Percentiles rank a stretch among this genome's conserved stretches.
Conservation (phyloP, 2,888 invertebrate species). For the Cyrtodaria siliqua region DNA sequence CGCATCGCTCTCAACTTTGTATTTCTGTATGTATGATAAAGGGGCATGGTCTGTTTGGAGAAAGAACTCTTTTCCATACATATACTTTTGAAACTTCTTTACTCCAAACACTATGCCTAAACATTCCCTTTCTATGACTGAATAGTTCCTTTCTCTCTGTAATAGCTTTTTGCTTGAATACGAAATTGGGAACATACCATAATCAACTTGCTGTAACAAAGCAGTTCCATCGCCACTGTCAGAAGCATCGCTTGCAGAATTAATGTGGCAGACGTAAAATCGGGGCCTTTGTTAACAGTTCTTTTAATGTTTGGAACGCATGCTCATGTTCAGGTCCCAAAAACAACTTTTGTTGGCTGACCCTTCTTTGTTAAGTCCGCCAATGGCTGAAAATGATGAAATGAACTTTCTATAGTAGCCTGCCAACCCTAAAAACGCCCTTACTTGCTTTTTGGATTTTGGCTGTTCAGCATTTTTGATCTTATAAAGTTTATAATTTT, state of each 20-base stretch:
- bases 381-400: background rate
- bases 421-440: constrained; percentile 17
- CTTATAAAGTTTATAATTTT: constrained; percentile 13
- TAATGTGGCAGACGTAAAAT: background rate
- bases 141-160: constrained; percentile 62
- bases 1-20: constrained; percentile 6
- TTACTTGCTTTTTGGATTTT: constrained; percentile 28
- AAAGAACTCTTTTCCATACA: constrained; percentile 35
- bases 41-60: constrained; percentile 15
- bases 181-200: constrained; percentile 60
- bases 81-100: constrained; percentile 30
- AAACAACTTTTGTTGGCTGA: background rate
- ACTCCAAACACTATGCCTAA: constrained; percentile 63
- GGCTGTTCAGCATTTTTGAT: constrained; percentile 13
- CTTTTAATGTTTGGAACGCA: background rate
- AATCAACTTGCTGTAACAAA: constrained; percentile 57
- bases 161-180: constrained; percentile 67
- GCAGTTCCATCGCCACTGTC: constrained; percentile 70
- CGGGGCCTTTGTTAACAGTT: background rate
- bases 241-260: constrained; percentile 64
- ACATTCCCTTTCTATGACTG: constrained; percentile 66
- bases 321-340: background rate
- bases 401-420: constrained; percentile 8
- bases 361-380: constrained; percentile 4
- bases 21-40: constrained; percentile 13